Percentiles rank a stretch among this genome's conserved stretches.
Evolutionary conservation across 37 sponge, comb jelly and placozoan species (phyloP).

Genomic region (Spongilla lacustris): DNA sequence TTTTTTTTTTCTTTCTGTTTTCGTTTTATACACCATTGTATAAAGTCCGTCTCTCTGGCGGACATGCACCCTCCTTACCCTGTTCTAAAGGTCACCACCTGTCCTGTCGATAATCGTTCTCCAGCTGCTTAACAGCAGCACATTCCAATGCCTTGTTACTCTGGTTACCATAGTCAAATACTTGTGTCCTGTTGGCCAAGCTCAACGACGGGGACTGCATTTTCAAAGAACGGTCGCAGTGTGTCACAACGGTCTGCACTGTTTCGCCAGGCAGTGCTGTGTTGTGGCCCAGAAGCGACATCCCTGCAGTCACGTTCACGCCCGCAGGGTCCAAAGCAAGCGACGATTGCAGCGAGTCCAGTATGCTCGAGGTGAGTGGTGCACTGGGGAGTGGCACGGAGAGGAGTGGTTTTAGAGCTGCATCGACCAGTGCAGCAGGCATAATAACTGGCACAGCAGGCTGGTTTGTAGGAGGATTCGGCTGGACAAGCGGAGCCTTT

Average conservation of each 20-base stretch:
- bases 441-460: background rate
- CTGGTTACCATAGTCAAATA: conserved; percentile 68
- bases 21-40: too few relatives aligned
- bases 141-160: conserved; percentile 49
- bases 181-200: conserved; percentile 8
- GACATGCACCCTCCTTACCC: background rate
- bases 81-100: background rate
- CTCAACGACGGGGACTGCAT: background rate
- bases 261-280: background rate
- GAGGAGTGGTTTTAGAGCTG: conserved; percentile 1
- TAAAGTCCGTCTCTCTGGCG: too few relatives aligned
- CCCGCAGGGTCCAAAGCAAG: background rate
- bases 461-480: background rate
- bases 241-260: background rate
- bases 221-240: background rate
- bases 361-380: conserved; percentile 50
- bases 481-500: background rate
- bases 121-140: conserved; percentile 33
- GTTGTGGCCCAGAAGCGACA: background rate
- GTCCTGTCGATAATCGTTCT: conserved; percentile 22
- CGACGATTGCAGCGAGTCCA: conserved; percentile 36
- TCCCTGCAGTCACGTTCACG: background rate
- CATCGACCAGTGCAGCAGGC: background rate
- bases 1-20: too few relatives aligned
- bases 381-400: conserved; percentile 59